Conservation (phyloP, 2,797 vertebrate genomes). For the Babyrousa celebensis region DNA sequence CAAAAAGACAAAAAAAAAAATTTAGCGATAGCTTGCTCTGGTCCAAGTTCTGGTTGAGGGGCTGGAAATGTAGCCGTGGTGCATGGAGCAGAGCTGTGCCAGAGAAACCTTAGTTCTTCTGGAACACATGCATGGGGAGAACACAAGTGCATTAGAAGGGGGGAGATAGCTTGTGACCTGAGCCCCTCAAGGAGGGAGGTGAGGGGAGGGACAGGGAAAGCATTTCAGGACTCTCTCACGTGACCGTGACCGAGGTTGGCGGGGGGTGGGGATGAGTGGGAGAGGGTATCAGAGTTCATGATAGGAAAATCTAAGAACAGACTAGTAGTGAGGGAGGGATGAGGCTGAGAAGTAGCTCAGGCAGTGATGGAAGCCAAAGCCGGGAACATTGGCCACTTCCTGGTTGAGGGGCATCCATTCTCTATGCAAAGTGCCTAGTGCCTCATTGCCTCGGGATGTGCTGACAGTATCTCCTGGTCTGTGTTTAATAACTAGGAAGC, state of each 20-base stretch:
- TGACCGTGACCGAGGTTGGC: background rate
- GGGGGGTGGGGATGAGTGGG: too few relatives aligned
- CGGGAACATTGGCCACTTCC: rapidly evolving
- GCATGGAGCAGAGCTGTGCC: background rate
- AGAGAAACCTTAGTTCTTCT: background rate
- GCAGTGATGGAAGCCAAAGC: rapidly evolving
- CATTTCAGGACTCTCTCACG: background rate
- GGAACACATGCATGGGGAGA: background rate
- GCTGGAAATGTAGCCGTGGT: background rate
- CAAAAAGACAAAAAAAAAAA: too few relatives aligned
- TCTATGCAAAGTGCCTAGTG: background rate
- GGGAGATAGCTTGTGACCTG: background rate
- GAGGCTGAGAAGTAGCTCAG: background rate
- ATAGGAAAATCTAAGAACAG: background rate
- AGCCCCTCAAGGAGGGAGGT: background rate
- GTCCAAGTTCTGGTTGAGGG: background rate
- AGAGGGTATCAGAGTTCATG: background rate
- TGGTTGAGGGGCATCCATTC: background rate
- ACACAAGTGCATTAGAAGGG: rapidly evolving
- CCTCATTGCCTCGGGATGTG: background rate
- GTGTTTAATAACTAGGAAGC: conserved; percentile 1
- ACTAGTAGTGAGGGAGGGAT: background rate
- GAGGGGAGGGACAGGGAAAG: background rate
- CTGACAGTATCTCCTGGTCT: background rate
- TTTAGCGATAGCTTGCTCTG: background rate